Evolutionary conservation across 2,888 invertebrate species (phyloP).

Genomic region (Megalurothrips usitatus): DNA sequence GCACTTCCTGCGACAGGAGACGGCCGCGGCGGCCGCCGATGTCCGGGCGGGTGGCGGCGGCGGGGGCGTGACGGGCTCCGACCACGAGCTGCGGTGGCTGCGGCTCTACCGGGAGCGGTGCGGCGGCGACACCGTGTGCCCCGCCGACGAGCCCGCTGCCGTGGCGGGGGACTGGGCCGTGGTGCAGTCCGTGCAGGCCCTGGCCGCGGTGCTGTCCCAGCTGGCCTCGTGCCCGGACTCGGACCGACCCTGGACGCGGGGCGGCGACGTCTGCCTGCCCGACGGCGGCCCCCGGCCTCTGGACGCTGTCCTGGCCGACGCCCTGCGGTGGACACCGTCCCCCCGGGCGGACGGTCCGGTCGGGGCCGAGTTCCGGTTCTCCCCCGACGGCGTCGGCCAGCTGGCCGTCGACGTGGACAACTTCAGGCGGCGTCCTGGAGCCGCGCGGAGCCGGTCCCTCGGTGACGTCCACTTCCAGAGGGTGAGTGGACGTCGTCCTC

Average conservation of each 20-base stretch:
- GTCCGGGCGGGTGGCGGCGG: not conserved
- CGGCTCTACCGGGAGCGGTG: slow-evolving; percentile 7
- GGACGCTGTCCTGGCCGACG: not conserved
- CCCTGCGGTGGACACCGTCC: slow-evolving; percentile 28
- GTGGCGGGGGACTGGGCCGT: slow-evolving; percentile 37
- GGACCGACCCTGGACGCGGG: not conserved
- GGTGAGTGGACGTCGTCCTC: slow-evolving; percentile 30
- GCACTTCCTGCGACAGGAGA: slow-evolving; percentile 2
- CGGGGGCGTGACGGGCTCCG: not conserved
- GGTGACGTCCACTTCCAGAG: slow-evolving; percentile 36
- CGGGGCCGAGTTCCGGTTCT: slow-evolving; percentile 44
- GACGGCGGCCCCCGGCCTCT: not conserved
- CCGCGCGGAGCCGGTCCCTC: slow-evolving; percentile 32
- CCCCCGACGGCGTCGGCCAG: slow-evolving; percentile 45
- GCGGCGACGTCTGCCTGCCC: slow-evolving; percentile 10
- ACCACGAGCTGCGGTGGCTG: slow-evolving; percentile 21
- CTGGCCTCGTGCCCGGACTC: slow-evolving; percentile 33
- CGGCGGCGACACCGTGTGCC: not conserved
- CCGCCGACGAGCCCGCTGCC: slow-evolving; percentile 34
- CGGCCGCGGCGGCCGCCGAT: not conserved
- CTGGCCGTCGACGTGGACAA: slow-evolving; percentile 46
- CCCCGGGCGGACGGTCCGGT: slow-evolving; percentile 41
- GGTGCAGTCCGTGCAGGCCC: slow-evolving; percentile 39
- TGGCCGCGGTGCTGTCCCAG: slow-evolving; percentile 39
- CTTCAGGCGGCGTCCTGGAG: slow-evolving; percentile 38